Base-by-base conservation (phyloP, 2,888 invertebrate genomes). In the Melieria picta region DNA sequence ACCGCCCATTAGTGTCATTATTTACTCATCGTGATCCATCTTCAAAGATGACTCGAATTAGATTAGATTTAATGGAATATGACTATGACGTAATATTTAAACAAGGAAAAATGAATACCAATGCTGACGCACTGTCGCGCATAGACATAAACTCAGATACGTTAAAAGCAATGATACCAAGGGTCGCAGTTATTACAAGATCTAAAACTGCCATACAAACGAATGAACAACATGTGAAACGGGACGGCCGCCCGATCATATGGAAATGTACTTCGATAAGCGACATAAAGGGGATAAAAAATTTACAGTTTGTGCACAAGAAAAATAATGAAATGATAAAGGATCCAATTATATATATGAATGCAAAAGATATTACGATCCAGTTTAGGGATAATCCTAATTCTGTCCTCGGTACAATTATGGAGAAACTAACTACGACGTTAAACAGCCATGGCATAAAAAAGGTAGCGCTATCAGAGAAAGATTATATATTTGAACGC, bases 41-140 rank as follows among this genome's bases (percentile, higher is more conserved):
- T 6, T 60, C 60, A 3, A 61, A 61, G 16, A n/a, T 71, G 4
- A 65, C 60, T 1, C 65, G 61, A 46, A 71, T 71, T 11, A 71
- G 65, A 55, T 46, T 62, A 4, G 55, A 71, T 43, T 47, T 71
- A 6, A 47, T 62, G 1, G 71, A 71, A 62, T 71, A 71, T 9
- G 66, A 65, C 11, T 66, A 65, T 56, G 42, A 2, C 30, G n/a
- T 71, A 6, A 65, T 65, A 55, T 66, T 56, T 56, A 66, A 65
- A 4, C 65, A 55, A 56, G 71, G 66, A 3, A 71, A 65, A 48
- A 42, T 16, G 11, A 71, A 71, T 16, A 65, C 43, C 4, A 67
- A 52, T 6, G 62, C 55, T 43, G 58, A 66, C 16, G 71, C 67
- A n/a, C 10, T 67, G 1, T 50, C 55, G 1, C 65, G 66, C 43